A percentile compares a stretch with the other conserved stretches of the same genome.
Evolutionary conservation across 2,113 vertebrate genomes (phyloP).

Genomic region (Lonchura striata): DNA sequence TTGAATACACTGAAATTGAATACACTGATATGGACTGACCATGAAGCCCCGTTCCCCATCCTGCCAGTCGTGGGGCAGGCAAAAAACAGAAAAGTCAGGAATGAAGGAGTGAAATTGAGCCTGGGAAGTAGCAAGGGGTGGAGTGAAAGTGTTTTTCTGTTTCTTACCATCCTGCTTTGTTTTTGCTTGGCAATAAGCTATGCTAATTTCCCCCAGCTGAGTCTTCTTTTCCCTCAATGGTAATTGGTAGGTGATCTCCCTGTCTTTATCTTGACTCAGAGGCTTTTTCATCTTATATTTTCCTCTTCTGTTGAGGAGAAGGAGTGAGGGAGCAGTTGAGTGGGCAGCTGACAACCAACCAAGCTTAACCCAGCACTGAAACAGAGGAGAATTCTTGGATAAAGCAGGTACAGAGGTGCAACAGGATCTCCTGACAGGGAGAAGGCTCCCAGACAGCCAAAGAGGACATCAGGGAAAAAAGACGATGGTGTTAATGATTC

Average conservation of each 20-base stretch:
- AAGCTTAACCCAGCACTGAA: not conserved
- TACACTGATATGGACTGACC: not conserved
- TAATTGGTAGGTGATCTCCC: not conserved
- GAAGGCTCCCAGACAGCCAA: not conserved
- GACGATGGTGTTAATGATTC: accelerated
- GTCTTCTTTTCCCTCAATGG: not conserved
- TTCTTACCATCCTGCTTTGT: not conserved
- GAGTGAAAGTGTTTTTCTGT: not conserved
- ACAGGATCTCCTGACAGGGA: not conserved
- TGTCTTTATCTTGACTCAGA: not conserved
- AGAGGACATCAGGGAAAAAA: not conserved
- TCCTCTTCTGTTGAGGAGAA: not conserved
- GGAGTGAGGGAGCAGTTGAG: not conserved
- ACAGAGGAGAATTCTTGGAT: not conserved
- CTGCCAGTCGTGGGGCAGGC: not conserved
- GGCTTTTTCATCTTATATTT: not conserved
- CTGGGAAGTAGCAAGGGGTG: not conserved
- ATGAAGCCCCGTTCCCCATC: not conserved
- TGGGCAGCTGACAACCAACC: not conserved
- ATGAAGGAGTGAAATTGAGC: not conserved
- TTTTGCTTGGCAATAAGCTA: not conserved
- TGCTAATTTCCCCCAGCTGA: not conserved
- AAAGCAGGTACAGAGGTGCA: not conserved
- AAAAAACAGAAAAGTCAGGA: not conserved
- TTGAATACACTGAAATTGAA: not conserved